Conservation (phyloP, 2,113 vertebrate genomes). For the Python bivittatus region DNA sequence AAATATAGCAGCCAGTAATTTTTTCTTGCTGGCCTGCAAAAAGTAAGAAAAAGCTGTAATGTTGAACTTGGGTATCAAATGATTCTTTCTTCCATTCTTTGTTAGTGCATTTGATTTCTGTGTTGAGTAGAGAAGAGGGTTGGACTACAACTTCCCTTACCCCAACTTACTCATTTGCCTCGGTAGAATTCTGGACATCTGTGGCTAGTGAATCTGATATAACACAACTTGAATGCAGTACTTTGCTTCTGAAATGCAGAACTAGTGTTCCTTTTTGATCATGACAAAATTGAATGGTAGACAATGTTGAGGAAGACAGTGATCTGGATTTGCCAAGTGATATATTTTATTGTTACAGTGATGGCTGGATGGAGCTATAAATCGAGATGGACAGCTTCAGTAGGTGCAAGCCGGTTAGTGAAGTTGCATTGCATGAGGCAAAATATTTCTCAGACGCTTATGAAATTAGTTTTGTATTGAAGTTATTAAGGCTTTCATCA, state of each 20-base stretch:
- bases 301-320: neutral
- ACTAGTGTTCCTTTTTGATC: neutral
- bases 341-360: neutral
- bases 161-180: neutral
- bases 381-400: neutral
- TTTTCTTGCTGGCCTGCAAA: neutral
- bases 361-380: neutral
- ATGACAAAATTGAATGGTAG: neutral
- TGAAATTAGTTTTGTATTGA: neutral
- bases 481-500: neutral
- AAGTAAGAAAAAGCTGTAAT: neutral
- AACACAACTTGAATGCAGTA: neutral
- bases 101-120: neutral
- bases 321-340: neutral
- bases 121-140: neutral
- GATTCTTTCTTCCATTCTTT: neutral
- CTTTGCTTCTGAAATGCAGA: neutral
- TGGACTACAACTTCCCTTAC: too few species aligned
- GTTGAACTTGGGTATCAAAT: neutral
- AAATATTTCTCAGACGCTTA: neutral
- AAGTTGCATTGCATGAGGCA: neutral
- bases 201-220: neutral
- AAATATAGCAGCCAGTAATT: neutral
- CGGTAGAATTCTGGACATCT: neutral
- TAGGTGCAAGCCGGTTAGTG: too few species aligned